A percentile compares a stretch with the other conserved stretches of the same genome.
Conservation (phyloP, 2,113 vertebrate species). For the Odocoileus virginianus region DNA sequence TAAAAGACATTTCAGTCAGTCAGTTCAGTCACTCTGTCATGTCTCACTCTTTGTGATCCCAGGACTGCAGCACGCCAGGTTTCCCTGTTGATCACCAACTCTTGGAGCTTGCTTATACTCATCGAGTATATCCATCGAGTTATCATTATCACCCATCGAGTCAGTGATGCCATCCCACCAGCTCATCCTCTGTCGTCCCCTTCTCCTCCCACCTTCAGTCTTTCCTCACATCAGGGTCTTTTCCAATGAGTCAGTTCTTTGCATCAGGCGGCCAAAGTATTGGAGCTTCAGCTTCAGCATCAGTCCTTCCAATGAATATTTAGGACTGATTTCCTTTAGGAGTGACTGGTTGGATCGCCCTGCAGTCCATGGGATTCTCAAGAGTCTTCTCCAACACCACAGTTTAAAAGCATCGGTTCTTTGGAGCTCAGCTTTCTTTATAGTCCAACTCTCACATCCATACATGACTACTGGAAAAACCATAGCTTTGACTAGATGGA, state of each 20-base stretch:
- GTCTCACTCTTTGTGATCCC: background rate
- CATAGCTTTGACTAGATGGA: background rate
- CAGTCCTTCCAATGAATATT: background rate
- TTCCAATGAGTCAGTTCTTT: background rate
- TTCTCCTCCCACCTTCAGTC: rapidly evolving
- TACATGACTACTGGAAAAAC: background rate
- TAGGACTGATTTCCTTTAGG: background rate
- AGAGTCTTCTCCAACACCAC: background rate
- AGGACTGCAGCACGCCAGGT: background rate
- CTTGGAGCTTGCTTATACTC: background rate
- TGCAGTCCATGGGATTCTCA: background rate
- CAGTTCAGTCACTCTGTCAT: background rate
- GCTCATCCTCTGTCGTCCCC: background rate
- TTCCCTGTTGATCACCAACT: background rate
- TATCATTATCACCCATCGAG: background rate
- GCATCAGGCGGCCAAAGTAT: background rate
- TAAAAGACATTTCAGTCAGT: background rate
- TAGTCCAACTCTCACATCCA: background rate
- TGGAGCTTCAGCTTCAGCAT: background rate
- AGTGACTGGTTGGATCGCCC: background rate
- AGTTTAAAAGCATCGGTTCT: background rate
- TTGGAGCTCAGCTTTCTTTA: background rate
- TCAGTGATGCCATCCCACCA: background rate
- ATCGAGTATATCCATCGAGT: too few relatives aligned
- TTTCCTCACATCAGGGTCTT: background rate